Conservation (phyloP, 2,113 vertebrate genomes). For the Pomatorhinus ruficollis region DNA sequence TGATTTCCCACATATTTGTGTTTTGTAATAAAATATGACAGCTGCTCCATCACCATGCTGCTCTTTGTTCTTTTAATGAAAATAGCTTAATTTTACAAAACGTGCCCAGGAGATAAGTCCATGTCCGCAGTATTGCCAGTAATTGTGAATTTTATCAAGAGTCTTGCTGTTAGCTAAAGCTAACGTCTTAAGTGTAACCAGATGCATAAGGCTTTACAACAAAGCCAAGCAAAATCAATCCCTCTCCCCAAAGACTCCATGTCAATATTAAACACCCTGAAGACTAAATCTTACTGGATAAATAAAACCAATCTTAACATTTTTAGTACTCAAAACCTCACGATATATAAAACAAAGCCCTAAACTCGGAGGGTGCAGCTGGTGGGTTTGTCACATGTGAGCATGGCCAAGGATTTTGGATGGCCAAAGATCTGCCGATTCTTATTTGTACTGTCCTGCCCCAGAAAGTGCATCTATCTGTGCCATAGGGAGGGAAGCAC, state of each 20-base stretch:
- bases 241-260: not conserved
- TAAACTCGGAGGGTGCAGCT: not conserved
- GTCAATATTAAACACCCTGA: conserved; percentile 35
- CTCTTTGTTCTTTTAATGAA: conserved; percentile 60
- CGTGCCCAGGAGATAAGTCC: conserved; percentile 22
- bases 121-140: not conserved
- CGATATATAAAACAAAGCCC: not conserved
- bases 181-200: conserved; percentile 31
- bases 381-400: not conserved
- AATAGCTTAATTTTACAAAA: conserved; percentile 58
- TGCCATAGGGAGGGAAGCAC: not conserved
- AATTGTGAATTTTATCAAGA: conserved; percentile 38
- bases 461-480: not conserved
- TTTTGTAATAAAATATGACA: conserved; percentile 62
- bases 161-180: conserved; percentile 22
- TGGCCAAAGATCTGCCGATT: not conserved
- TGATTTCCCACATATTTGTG: conserved; percentile 61
- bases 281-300: not conserved
- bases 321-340: not conserved
- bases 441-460: not conserved
- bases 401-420: not conserved
- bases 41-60: conserved; percentile 38
- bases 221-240: conserved; percentile 45
- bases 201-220: conserved; percentile 8
- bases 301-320: not conserved